Base-by-base conservation (phyloP, 1,140 invertebrate species). In the Cherax quadricarinatus region DNA sequence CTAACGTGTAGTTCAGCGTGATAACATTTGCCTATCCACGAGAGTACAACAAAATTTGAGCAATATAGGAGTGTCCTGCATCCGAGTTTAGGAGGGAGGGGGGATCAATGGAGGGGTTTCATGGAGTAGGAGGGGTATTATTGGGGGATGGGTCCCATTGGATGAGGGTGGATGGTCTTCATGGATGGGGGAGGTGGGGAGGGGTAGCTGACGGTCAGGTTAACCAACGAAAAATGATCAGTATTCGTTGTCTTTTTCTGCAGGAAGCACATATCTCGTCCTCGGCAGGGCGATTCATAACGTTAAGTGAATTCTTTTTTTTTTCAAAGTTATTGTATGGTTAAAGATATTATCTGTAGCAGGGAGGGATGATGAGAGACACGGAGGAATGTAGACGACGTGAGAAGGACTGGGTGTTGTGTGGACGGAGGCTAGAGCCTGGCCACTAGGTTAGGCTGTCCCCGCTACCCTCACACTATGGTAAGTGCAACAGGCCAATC, bases 201-300 rank as follows among this genome's bases (percentile, higher is more conserved):
- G 73, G 49, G 7, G 10, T 4, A 87, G 21, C 48, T 51, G 70
- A 87, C 30, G 75, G 75, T 87, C 86, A 87, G 86, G 86, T 78
- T 87, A 87, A 87, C 86, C 86, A 87, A 87, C 86, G 75, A 75
- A 62, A 87, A 78, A 78, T 87, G 86, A 51, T 87, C 86, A 87
- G 86, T 87, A 78, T 87, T 87, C 86, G 86, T 87, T 87, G 86
- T 87, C 60, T 87, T 78, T 87, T 78, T 87, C 86, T 78, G 48
- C 24, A 66, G 16, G 86, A 78, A 75, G 86, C 86, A 87, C 75
- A 30, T 57, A 18, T 49, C n/a, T 24, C 73, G 41, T 57, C 70
- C 82, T 18, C 57, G 9, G 24, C 12, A 10, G 12, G 12, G 62
- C 12, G 18, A 16, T 70, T 70, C 62, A 16, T 70, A 84, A 84